Base-by-base conservation (phyloP, 2,888 invertebrate species). In the Himalopsyche kuldschensis region DNA sequence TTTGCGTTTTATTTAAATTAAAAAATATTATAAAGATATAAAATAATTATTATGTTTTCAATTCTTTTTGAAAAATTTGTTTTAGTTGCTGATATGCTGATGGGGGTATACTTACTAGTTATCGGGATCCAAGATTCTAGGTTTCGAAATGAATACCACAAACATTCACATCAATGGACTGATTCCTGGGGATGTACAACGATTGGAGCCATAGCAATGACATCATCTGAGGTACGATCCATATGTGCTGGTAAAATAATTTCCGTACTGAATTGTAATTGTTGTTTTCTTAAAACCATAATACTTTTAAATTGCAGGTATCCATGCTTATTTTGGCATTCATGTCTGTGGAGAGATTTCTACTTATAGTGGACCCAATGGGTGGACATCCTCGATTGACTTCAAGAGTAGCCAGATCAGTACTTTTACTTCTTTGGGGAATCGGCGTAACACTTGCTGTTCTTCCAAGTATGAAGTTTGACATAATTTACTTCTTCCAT, bases 301-400 rank as follows among this genome's bases (percentile, higher is more conserved):
- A 75, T 79, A 30, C 55, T 78, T 27, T 85, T 84, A 80, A 77
- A 31, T 87, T 86, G 31, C 87, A 92, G 92, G 92, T 94, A 1
- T 95, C 95, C 8, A 93, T 95, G 88, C 88, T 95, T 63, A 93
- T 95, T 83, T 88, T 95, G 86, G 93, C 94, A 1, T 94, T 94
- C 87, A 94, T 95, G 92, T 94, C 95, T 0, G 88, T 95, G 87
- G 95, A 95, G 87, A 90, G 95, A 86, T 95, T 93, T 88, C 88
- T 94, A 85, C 88, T 94, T 80, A 94, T 95, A 86, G 93, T 93
- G 0, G 91, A 93, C 87, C 93, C 94, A 0, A 91, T 94, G 86
- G 92, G 92, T 41, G 90, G 91, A 11, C 91, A 93, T 87, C 91
- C 91, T 76, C 89, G 90, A 63, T 90, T 94, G 82, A 93, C 92